A percentile compares a stretch with the other conserved stretches of the same genome.
phyloP scores from a whole-genome alignment of 2,113 vertebrate genomes.

The Phoxinus phoxinus region DNA sequence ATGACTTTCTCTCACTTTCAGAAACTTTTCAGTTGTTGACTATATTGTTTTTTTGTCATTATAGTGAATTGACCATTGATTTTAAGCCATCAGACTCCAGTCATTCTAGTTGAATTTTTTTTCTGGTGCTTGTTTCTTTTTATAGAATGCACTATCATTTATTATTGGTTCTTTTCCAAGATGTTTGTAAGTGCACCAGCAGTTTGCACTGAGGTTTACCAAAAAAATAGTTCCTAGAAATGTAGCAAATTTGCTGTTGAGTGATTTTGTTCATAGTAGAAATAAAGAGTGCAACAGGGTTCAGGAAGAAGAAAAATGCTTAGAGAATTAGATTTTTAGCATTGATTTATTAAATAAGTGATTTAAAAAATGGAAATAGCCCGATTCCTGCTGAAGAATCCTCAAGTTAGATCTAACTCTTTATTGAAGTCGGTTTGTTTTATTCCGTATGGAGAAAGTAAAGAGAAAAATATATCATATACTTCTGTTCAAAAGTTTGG shows the following conservation, averaged over 20 bases:
- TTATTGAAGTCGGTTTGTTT: too few species aligned
- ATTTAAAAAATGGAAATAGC: too few species aligned
- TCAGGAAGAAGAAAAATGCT: neutral
- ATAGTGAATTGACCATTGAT: neutral
- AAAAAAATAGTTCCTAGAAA: neutral
- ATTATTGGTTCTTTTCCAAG: neutral
- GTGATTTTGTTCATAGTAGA: neutral
- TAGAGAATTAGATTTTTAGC: too few species aligned
- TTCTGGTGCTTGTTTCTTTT: neutral
- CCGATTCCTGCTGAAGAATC: too few species aligned
- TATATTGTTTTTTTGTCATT: neutral
- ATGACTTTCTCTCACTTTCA: neutral
- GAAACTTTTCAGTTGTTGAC: neutral
- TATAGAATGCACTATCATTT: neutral
- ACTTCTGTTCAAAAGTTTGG: too few species aligned
- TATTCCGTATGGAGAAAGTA: too few species aligned
- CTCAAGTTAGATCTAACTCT: too few species aligned
- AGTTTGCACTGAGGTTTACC: neutral
- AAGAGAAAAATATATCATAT: too few species aligned
- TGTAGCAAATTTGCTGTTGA: neutral
- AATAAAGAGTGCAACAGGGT: neutral
- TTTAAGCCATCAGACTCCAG: neutral
- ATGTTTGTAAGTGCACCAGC: neutral
- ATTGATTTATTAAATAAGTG: too few species aligned
- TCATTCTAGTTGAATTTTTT: neutral